Evolutionary conservation across 2,113 vertebrate species (phyloP), one percentile per base, ranked within the genome.

Genomic region (Octodon degus): DNA sequence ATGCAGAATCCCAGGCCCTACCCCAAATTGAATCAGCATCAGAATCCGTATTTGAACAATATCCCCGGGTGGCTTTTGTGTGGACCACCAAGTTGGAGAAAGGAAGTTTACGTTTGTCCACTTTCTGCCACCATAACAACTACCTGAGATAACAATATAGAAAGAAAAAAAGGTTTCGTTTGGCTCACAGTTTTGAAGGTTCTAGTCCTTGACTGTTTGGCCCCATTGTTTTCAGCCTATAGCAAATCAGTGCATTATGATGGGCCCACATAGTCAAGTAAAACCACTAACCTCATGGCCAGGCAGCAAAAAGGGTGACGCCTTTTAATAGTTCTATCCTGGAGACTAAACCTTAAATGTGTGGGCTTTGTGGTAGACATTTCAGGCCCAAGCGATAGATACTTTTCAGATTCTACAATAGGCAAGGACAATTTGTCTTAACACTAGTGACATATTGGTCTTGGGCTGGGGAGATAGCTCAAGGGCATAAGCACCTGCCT

Each of bases 201-300:
- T 94, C 68, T 13, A 20, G n/a, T 55, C 8, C 37, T n/a, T 40
- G 30, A 47, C 63, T 50, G 11, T 14, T 67, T 67, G 32, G 43
- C 14, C 43, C 34, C 34, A 5, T 12, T 82, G 47, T 8, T 74
- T 74, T 30, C 0, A 7, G 30, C 34, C 14, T 58, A 20, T 1
- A 6, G 13, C 2, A 8, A 60, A 34, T 86, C 40, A 74, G 19
- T 27, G 37, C 25, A 40, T 67, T 10, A 32, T 40, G 7, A 47
- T 34, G 30, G 14, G 5, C 25, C 2, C 34, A 19, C 2, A 5
- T 0, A 4, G 30, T 20, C 20, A 20, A 77, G 17, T 25, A n/a
- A 58, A 77, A 7, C 34, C 63, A 4, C 5, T 20, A 24, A 17
- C n/a, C n/a, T 77, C 58, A 40, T 27, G 4, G 22, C 16, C 80